These are phyloP conservation scores for Triplophysa dalaica DNA, from an alignment of 2,113 vertebrate genomes.

Conservation along the genomic window DNA sequence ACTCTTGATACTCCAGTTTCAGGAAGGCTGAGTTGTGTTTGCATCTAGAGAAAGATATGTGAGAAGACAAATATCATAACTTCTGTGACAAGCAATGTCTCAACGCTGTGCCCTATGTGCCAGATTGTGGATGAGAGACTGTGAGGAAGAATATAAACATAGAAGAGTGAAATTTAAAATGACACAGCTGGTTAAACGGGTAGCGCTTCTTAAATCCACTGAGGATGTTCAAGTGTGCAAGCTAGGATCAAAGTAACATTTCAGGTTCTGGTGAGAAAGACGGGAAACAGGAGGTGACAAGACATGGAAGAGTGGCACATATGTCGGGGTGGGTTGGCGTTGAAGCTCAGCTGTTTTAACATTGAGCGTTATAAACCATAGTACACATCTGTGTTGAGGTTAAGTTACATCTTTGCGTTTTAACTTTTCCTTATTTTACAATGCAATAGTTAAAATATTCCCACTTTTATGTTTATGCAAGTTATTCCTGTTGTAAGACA, in stretches of 20 bases:
- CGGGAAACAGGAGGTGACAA: background rate
- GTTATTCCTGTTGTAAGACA: too few species aligned
- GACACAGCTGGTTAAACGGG: background rate
- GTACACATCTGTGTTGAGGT: too few species aligned
- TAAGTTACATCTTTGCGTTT: too few species aligned
- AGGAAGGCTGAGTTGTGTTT: conserved; percentile 18
- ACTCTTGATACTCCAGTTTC: conserved; percentile 4
- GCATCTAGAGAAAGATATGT: conserved; percentile 18
- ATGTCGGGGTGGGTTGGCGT: too few species aligned
- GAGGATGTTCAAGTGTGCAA: background rate
- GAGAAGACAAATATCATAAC: conserved; percentile 25
- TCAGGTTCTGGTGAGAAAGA: background rate
- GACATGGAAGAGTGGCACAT: background rate
- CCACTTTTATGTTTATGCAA: too few species aligned
- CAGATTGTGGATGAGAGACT: background rate
- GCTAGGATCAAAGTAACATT: background rate
- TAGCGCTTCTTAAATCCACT: background rate
- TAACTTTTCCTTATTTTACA: too few species aligned
- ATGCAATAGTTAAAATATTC: too few species aligned
- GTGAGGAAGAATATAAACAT: background rate
- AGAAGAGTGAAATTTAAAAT: background rate
- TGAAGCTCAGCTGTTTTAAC: too few species aligned
- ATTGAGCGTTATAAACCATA: too few species aligned
- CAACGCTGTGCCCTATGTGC: background rate
- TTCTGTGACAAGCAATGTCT: conserved; percentile 23